These are phyloP conservation scores for Lonchura striata DNA, from an alignment of 2,113 vertebrate species.

Conservation along the genomic window DNA sequence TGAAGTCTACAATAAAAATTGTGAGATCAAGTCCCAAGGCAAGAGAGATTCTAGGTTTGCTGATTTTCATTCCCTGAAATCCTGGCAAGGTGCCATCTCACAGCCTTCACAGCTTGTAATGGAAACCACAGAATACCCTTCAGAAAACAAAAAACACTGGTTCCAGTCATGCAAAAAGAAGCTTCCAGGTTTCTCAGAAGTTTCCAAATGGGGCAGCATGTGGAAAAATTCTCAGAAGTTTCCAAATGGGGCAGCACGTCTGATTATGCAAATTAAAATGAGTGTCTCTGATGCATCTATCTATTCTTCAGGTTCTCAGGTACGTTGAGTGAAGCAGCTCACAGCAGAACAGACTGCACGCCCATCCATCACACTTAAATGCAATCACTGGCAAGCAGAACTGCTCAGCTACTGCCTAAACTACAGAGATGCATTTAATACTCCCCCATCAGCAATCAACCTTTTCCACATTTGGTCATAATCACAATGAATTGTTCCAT, in stretches of 20 bases:
- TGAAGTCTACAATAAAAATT: neutral
- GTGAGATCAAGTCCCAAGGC: neutral
- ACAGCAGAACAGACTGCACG: constrained; percentile 17
- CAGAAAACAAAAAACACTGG: neutral
- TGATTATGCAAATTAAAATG: constrained; percentile 56
- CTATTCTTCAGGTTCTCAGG: neutral
- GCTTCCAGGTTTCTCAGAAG: neutral
- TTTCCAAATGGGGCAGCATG: neutral
- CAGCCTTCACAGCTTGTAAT: neutral
- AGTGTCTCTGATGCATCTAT: neutral
- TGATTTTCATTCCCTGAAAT: neutral
- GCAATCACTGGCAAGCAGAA: constrained; percentile 54
- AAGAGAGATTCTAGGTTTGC: neutral
- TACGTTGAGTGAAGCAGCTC: neutral
- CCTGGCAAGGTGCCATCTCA: neutral
- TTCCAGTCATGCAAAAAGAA: neutral
- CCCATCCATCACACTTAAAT: constrained; percentile 60
- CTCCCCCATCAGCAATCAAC: constrained; percentile 70
- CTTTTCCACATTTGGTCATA: constrained; percentile 65
- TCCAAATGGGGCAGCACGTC: neutral
- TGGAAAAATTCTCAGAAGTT: neutral
- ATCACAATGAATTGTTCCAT: constrained; percentile 50
- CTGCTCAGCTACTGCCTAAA: constrained; percentile 11
- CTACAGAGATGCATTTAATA: constrained; percentile 52
- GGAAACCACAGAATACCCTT: neutral